Conservation (phyloP, 2,888 invertebrate species). For the Pinctada fucata region DNA sequence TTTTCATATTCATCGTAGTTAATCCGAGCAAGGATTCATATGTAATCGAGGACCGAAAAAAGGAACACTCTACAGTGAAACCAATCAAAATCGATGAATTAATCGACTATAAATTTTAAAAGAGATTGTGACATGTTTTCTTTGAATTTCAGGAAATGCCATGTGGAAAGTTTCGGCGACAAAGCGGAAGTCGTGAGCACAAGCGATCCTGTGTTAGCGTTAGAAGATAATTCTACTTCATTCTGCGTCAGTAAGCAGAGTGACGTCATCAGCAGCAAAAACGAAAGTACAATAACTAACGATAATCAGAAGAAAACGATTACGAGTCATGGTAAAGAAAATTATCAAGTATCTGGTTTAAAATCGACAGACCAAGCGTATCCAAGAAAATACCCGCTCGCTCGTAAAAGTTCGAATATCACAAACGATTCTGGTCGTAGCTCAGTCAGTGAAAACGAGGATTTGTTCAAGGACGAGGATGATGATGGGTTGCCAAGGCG, state of each 20-base stretch:
- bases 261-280: background rate
- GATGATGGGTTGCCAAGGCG: slow-evolving; percentile 19
- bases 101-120: no score
- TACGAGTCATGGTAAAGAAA: background rate
- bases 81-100: no score
- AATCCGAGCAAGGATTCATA: no score
- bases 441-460: slow-evolving; percentile 61
- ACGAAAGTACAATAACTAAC: background rate
- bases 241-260: background rate
- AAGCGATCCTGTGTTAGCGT: slow-evolving; percentile 4
- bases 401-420: slow-evolving; percentile 59
- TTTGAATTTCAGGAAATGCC: background rate
- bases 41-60: no score
- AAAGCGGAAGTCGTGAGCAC: slow-evolving; percentile 2
- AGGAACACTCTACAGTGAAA: no score
- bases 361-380: background rate
- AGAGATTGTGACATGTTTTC: no score
- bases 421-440: slow-evolving; percentile 61
- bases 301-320: background rate
- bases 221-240: background rate
- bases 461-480: slow-evolving; percentile 37
- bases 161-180: background rate
- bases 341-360: background rate
- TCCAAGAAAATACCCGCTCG: slow-evolving; percentile 52
- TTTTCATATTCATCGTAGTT: no score